phyloP scores from a whole-genome alignment of 1,140 invertebrate genomes.

The Tachypleus tridentatus region DNA sequence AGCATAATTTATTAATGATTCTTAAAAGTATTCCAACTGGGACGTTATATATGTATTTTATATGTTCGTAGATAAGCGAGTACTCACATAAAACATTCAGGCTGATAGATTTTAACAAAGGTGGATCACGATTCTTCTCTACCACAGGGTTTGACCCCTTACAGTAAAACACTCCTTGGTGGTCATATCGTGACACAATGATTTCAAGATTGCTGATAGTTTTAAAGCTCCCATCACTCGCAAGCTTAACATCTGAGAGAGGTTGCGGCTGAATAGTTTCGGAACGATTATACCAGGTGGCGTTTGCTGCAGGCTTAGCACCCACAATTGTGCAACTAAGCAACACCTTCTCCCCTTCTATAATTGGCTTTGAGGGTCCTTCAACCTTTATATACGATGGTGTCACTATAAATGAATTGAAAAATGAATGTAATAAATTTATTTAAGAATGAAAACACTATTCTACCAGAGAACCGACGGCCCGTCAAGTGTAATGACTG shows the following conservation, averaged over 20 bases:
- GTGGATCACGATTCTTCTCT: slow-evolving; percentile 17
- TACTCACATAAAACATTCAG: slow-evolving; percentile 23
- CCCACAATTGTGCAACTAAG: slow-evolving; percentile 21
- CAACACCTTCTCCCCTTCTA: slow-evolving; percentile 21
- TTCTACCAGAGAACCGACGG: no score
- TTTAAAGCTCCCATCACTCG: slow-evolving; percentile 19
- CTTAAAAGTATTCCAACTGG: neutral
- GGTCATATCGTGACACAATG: slow-evolving; percentile 20
- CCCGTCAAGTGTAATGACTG: no score
- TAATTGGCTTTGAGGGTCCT: slow-evolving; percentile 16
- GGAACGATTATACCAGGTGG: slow-evolving; percentile 25
- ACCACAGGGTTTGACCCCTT: slow-evolving; percentile 22
- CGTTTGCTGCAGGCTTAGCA: slow-evolving; percentile 23
- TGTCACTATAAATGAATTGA: slow-evolving; percentile 10
- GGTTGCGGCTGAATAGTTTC: slow-evolving; percentile 16
- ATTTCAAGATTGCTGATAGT: slow-evolving; percentile 17
- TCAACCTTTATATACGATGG: slow-evolving; percentile 15
- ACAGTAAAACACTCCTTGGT: slow-evolving; percentile 21
- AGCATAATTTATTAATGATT: no score
- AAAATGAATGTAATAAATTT: no score
- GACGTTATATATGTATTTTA: neutral
- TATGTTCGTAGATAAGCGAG: neutral
- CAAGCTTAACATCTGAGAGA: slow-evolving; percentile 9
- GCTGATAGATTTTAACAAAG: slow-evolving; percentile 19
- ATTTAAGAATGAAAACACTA: no score